Percentiles rank a stretch among this genome's conserved stretches.
Conservation (phyloP, 2,113 vertebrate genomes). For the Hydrochoerus hydrochaeris region DNA sequence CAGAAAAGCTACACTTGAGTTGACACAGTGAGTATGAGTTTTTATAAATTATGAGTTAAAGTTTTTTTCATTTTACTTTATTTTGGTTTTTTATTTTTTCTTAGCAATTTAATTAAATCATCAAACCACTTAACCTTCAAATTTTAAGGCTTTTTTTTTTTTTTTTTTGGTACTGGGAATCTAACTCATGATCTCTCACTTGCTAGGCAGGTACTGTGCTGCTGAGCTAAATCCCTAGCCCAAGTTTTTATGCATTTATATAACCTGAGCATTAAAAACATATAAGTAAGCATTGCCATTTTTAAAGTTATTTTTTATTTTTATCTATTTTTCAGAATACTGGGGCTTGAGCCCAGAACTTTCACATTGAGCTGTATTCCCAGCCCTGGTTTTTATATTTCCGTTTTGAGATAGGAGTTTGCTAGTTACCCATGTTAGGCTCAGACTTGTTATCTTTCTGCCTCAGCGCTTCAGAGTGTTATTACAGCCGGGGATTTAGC, state of each 20-base stretch:
- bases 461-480: not conserved
- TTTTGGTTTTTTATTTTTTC: not conserved
- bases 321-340: not conserved
- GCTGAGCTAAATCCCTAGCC: too few species aligned
- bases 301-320: not conserved
- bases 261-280: not conserved
- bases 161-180: too few species aligned
- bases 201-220: too few species aligned
- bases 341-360: not conserved
- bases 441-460: not conserved
- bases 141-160: not conserved
- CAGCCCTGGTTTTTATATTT: not conserved
- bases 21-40: constrained; percentile 91
- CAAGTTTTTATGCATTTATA: not conserved
- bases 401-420: not conserved
- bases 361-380: not conserved
- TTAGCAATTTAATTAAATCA: not conserved
- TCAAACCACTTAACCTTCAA: not conserved
- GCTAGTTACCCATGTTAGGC: not conserved
- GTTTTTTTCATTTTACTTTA: not conserved
- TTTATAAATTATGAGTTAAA: not conserved
- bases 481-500: too few species aligned
- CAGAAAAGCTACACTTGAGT: constrained; percentile 94
- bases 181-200: too few species aligned
- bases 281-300: not conserved